Evolutionary conservation across 2,888 invertebrate genomes (phyloP).

Genomic region (Pyrocoelia pectoralis): DNA sequence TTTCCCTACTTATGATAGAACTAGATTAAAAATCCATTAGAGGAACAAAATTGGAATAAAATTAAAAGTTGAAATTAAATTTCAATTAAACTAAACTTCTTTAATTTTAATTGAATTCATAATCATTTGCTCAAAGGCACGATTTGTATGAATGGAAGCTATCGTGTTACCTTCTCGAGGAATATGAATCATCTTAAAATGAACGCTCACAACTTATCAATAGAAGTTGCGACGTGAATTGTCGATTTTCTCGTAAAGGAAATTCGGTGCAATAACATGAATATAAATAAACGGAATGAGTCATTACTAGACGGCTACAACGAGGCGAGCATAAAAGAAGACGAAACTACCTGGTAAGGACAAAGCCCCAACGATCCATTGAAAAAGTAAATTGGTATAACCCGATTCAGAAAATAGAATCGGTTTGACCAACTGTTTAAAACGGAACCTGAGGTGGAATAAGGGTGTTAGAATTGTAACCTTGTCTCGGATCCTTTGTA

Average conservation of each 20-base stretch:
- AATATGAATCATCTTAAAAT: background rate
- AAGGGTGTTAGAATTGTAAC: slow-evolving; percentile 39
- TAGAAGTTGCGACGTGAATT: background rate
- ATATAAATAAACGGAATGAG: slow-evolving; percentile 1
- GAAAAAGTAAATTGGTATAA: slow-evolving; percentile 31
- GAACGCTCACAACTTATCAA: background rate
- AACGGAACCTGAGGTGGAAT: slow-evolving; percentile 33
- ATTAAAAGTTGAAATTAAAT: too few relatives aligned
- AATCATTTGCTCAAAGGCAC: background rate
- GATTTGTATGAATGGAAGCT: background rate
- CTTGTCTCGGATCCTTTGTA: slow-evolving; percentile 37
- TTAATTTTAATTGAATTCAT: background rate
- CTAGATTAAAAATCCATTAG: background rate
- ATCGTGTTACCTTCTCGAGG: background rate
- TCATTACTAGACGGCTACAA: background rate
- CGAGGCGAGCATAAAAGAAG: slow-evolving; percentile 8
- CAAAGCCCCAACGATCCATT: slow-evolving; percentile 23
- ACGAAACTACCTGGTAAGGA: slow-evolving; percentile 15
- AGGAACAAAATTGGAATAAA: too few relatives aligned
- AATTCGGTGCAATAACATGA: background rate
- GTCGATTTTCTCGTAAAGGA: background rate
- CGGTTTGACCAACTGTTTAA: slow-evolving; percentile 31
- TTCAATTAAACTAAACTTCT: background rate
- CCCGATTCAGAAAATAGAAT: slow-evolving; percentile 31
- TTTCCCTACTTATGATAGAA: background rate